These are phyloP conservation scores for Drosophila seguyi DNA, from an alignment of 1,140 invertebrate species.

Conservation along the genomic window DNA sequence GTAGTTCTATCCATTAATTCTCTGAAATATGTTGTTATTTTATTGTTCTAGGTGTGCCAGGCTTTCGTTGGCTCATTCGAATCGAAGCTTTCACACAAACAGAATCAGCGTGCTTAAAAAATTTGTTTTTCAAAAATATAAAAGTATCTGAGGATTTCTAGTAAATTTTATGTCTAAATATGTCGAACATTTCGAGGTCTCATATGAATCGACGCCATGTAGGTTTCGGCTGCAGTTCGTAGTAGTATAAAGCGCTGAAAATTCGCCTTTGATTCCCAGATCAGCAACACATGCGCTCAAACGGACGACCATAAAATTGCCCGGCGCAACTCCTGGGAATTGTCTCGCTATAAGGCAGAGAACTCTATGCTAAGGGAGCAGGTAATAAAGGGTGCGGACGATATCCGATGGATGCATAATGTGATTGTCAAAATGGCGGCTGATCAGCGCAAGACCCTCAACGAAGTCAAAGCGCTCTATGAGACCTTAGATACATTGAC, in stretches of 20 bases:
- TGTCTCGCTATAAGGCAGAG: background rate
- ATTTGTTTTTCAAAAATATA: background rate
- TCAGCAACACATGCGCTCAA: conserved; percentile 18
- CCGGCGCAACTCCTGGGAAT: conserved; percentile 36
- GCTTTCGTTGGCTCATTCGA: background rate
- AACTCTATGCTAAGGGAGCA: background rate
- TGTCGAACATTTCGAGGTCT: background rate
- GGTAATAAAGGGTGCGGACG: background rate
- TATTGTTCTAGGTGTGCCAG: background rate
- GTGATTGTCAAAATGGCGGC: background rate
- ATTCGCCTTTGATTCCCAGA: background rate
- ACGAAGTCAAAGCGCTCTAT: background rate
- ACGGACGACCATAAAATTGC: conserved; percentile 56
- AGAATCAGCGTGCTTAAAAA: background rate
- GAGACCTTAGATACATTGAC: background rate
- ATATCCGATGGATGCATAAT: background rate
- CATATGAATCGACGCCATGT: background rate
- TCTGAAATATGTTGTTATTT: background rate
- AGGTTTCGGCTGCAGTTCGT: background rate
- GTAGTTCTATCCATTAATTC: too few relatives aligned
- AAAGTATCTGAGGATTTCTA: background rate
- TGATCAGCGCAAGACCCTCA: background rate
- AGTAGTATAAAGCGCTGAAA: background rate
- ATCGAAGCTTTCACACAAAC: background rate
- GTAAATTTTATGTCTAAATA: background rate